Evolutionary conservation across 2,888 invertebrate species (phyloP).

Genomic region (Leptinotarsa tumamoca): DNA sequence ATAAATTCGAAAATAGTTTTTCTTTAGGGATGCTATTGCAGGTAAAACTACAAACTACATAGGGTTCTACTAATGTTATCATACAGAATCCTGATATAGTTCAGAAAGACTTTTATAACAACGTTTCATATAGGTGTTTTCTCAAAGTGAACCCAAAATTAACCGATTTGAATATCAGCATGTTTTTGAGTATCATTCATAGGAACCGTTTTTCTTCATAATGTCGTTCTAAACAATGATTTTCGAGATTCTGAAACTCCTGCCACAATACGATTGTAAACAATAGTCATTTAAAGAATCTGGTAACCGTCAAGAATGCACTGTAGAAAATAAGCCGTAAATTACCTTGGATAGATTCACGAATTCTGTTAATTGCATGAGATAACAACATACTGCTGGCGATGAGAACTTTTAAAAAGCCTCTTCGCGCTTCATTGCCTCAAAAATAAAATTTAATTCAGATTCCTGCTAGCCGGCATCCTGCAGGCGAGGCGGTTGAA

Average conservation of each 20-base stretch:
- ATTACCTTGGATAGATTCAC: constrained; percentile 37
- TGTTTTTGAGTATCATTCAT: too few species aligned
- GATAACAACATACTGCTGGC: constrained; percentile 24
- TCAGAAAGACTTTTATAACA: too few species aligned
- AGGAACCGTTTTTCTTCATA: too few species aligned
- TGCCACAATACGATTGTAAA: background rate
- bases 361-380: constrained; percentile 33
- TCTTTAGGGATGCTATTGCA: too few species aligned
- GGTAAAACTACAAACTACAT: too few species aligned
- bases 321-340: constrained; percentile 14
- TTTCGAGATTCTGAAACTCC: background rate
- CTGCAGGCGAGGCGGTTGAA: constrained; percentile 10
- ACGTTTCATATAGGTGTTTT: too few species aligned
- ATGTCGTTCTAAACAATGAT: too few species aligned
- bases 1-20: too few species aligned
- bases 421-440: background rate
- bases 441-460: constrained; percentile 13
- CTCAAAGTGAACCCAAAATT: too few species aligned
- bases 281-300: background rate
- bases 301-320: background rate
- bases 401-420: constrained; percentile 5
- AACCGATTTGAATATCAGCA: too few species aligned
- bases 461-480: constrained; percentile 6
- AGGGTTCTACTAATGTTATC: too few species aligned
- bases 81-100: too few species aligned